Evolutionary conservation across 2,888 invertebrate genomes (phyloP).

Genomic region (Ectobius pallidus): DNA sequence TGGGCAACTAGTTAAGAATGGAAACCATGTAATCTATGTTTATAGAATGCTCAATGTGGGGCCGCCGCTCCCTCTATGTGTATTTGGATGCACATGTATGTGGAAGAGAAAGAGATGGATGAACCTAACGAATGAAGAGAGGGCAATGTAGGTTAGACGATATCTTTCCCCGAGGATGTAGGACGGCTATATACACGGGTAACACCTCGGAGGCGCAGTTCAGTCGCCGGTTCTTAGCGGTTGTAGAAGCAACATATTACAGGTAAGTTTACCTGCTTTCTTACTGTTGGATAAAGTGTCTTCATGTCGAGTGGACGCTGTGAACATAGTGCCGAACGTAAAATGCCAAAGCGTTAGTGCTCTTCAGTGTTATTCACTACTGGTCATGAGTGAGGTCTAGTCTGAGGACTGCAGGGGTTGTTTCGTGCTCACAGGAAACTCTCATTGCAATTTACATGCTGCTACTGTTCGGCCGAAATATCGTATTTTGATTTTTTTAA

Average conservation of each 20-base stretch:
- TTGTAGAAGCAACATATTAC: slow-evolving; percentile 31
- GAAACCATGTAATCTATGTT: neutral
- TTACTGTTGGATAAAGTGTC: no score
- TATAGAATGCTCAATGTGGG: slow-evolving; percentile 25
- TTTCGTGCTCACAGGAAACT: no score
- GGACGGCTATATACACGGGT: slow-evolving; percentile 42
- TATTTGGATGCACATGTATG: neutral
- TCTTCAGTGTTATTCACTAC: no score
- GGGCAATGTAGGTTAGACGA: slow-evolving; percentile 41
- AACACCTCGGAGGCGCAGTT: slow-evolving; percentile 26
- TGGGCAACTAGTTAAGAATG: neutral
- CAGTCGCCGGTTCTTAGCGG: slow-evolving; percentile 37
- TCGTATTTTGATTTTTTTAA: no score
- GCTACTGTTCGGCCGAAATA: no score
- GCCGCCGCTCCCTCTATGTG: slow-evolving; percentile 7
- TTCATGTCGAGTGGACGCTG: no score
- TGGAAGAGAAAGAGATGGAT: neutral
- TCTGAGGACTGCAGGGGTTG: no score
- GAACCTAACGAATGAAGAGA: slow-evolving; percentile 12
- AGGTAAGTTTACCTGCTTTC: slow-evolving; percentile 25
- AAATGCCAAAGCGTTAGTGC: no score
- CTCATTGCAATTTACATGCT: no score
- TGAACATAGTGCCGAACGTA: no score
- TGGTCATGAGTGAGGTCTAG: no score
- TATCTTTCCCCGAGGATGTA: slow-evolving; percentile 37